A percentile compares a stretch with the other conserved stretches of the same genome.
phyloP scores from a whole-genome alignment of 2,888 invertebrate genomes.

The Sphaerophoria rueppellii region DNA sequence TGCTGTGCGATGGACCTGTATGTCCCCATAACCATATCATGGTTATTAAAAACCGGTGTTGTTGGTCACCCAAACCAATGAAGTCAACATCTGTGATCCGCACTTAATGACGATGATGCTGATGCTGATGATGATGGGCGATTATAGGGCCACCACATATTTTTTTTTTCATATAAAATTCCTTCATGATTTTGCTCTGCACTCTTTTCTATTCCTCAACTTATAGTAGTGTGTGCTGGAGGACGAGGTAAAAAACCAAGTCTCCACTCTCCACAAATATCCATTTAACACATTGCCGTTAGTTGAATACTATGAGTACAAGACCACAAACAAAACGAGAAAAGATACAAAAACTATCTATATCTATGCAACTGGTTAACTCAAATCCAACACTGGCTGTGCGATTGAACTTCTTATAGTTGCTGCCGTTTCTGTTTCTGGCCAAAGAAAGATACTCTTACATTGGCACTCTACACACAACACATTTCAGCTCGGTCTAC shows the following conservation, averaged over 20 bases:
- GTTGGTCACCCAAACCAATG: slow-evolving; percentile 59
- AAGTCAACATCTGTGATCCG: slow-evolving; percentile 48
- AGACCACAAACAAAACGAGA: slow-evolving; percentile 2
- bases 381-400: slow-evolving; percentile 44
- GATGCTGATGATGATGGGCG: slow-evolving; percentile 41
- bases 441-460: slow-evolving; percentile 38
- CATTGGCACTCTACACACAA: slow-evolving; percentile 6
- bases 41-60: slow-evolving; percentile 61
- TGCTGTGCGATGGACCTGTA: slow-evolving; percentile 40
- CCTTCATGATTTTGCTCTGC: slow-evolving; percentile 11
- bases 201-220: slow-evolving; percentile 29
- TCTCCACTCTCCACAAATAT: slow-evolving; percentile 51
- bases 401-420: not conserved
- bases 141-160: slow-evolving; percentile 50
- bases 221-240: not conserved
- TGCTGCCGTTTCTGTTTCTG: not conserved
- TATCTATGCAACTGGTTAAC: slow-evolving; percentile 68
- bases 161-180: slow-evolving; percentile 17
- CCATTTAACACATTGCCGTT: slow-evolving; percentile 72
- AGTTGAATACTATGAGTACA: slow-evolving; percentile 37
- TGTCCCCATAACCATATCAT: slow-evolving; percentile 41
- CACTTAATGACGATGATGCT: slow-evolving; percentile 45
- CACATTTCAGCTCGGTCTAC: slow-evolving; percentile 18
- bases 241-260: slow-evolving; percentile 28
- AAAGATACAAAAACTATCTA: slow-evolving; percentile 48